Conservation (phyloP, 2,797 vertebrate species). For the Sphenodon punctatus region DNA sequence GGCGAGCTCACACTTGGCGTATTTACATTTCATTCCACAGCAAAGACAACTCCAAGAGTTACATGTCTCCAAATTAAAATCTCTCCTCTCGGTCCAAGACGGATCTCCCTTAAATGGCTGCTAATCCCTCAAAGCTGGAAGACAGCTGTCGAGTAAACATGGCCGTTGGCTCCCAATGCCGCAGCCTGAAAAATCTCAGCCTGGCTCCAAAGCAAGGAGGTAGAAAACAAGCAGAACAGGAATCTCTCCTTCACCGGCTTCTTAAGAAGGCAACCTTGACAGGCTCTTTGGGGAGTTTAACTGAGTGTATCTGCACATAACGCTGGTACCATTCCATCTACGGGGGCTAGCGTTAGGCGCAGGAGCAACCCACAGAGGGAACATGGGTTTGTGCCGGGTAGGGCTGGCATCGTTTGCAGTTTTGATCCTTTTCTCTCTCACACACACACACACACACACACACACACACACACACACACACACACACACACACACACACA, state of each 20-base stretch:
- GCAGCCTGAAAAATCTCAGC: neutral
- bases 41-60: neutral
- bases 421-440: too few relatives aligned
- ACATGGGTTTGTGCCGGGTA: too few relatives aligned
- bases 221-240: neutral
- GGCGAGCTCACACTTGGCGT: neutral
- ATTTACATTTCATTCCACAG: neutral
- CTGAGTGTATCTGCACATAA: too few relatives aligned
- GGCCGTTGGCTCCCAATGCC: neutral
- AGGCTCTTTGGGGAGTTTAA: too few relatives aligned
- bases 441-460: too few relatives aligned
- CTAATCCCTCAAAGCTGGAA: neutral
- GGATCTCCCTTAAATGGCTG: neutral
- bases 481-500: too few relatives aligned
- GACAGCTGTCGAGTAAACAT: constrained; percentile 45
- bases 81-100: neutral
- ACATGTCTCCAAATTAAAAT: neutral
- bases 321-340: too few relatives aligned
- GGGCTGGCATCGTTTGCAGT: too few relatives aligned
- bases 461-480: too few relatives aligned
- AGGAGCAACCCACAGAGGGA: too few relatives aligned
- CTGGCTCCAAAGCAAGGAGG: neutral
- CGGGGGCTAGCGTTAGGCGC: too few relatives aligned
- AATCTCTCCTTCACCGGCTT: neutral
- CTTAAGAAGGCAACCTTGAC: too few relatives aligned